Evolutionary conservation across 2,888 invertebrate genomes (phyloP), one percentile per base, ranked within the genome.

Genomic region (Liodrosophila aerea): DNA sequence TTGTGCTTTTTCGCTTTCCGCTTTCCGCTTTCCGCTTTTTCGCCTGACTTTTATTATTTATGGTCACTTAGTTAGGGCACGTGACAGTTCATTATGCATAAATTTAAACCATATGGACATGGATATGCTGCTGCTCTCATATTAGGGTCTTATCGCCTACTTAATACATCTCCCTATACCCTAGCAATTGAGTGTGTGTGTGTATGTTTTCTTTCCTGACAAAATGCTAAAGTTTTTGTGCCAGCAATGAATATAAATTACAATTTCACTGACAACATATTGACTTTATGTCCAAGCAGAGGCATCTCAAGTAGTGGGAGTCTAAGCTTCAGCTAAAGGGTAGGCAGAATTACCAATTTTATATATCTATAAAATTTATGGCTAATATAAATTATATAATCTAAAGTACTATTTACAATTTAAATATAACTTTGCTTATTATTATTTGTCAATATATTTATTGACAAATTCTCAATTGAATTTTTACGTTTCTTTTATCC

Each of bases 1-100:
- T 40, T 30, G 15, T 39, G 13, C 43, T 31, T 46, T 44, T 49
- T 43, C 51, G 40, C 40, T 46, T 50, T 47, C n/a, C n/a, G n/a
- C 22, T 58, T 50, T 27, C 9, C 16, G 45, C 11, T 47, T 40
- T 30, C 18, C 39, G 13, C 43, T 31, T 46, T 44, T 49, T 43
- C 51, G 40, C 40, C 50, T 50, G 50, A 18, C 27, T 41, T 45
- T 62, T 61, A 73, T 75, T 77, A 75, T 80, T 80, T 75, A 80
- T 75, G 77, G 65, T 60, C 75, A 71, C 62, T 80, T 71, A 57
- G 63, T 59, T 60, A 18, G 49, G 40, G 56, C 63, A 64, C 49
- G 63, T 63, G 71, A 73, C 65, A 69, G 69, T 74, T 69, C 72
- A 72, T 74, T 61, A 61, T 69, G 61, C 63, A 73, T 70, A 73